Conservation (phyloP, 2,797 vertebrate genomes). For the Darevskia nairensis region DNA sequence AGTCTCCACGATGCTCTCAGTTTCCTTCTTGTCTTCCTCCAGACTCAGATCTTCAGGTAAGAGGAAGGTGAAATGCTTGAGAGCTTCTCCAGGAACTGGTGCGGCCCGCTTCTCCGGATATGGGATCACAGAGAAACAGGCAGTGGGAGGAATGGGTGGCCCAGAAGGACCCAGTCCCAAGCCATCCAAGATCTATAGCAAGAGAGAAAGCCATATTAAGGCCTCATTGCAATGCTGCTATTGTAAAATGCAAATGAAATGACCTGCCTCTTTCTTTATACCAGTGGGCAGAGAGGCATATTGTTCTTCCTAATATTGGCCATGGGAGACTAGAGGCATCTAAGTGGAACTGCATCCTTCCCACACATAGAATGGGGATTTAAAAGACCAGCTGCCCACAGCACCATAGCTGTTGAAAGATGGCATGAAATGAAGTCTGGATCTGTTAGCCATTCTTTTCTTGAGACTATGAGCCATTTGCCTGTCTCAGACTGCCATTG, state of each 20-base stretch:
- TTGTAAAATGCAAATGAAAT: not conserved
- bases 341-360: too few species aligned
- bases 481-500: not conserved
- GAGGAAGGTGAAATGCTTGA: slow-evolving; percentile 82
- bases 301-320: not conserved
- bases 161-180: slow-evolving; percentile 83
- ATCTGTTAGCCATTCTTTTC: too few species aligned
- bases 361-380: not conserved
- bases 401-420: not conserved
- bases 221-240: rapidly evolving
- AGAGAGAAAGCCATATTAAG: slow-evolving; percentile 37
- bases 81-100: slow-evolving; percentile 40
- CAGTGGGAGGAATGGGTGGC: slow-evolving; percentile 79
- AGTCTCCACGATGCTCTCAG: slow-evolving; percentile 55
- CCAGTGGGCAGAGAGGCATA: not conserved
- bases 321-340: not conserved
- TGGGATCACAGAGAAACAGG: slow-evolving; percentile 81
- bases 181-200: slow-evolving; percentile 83
- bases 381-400: too few species aligned
- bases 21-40: slow-evolving; percentile 73
- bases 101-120: slow-evolving; percentile 77
- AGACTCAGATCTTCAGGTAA: slow-evolving; percentile 43
- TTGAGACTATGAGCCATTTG: not conserved
- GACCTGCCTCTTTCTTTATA: not conserved
- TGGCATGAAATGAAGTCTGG: not conserved